These are phyloP conservation scores for Heliconius ismenius DNA, from an alignment of 2,888 invertebrate genomes.

Conservation along the genomic window DNA sequence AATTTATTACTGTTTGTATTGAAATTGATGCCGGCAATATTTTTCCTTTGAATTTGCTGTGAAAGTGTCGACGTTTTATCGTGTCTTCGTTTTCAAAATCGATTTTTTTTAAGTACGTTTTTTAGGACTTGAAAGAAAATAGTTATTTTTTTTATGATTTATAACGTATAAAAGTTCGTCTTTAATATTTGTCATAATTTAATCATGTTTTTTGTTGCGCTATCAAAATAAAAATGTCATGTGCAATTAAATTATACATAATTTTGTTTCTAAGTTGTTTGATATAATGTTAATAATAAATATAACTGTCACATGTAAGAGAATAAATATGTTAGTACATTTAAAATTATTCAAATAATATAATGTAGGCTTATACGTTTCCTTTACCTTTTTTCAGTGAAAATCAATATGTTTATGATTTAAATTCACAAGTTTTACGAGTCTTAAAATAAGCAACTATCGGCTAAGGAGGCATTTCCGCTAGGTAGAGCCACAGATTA, in stretches of 20 bases:
- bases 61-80: slow-evolving; percentile 74
- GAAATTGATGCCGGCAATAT: slow-evolving; percentile 80
- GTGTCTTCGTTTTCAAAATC: slow-evolving; percentile 62
- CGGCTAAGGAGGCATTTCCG: too few species aligned
- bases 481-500: too few species aligned
- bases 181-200: slow-evolving; percentile 14
- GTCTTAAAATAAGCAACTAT: too few species aligned
- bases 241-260: neutral
- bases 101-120: slow-evolving; percentile 58
- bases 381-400: slow-evolving; percentile 6
- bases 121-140: slow-evolving; percentile 16
- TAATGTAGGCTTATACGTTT: neutral
- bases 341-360: neutral
- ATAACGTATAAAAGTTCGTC: slow-evolving; percentile 7
- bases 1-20: slow-evolving; percentile 81
- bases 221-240: slow-evolving; percentile 14
- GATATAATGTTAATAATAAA: slow-evolving; percentile 5
- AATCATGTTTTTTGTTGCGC: slow-evolving; percentile 12
- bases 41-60: slow-evolving; percentile 77
- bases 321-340: neutral
- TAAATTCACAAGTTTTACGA: too few species aligned
- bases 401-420: too few species aligned
- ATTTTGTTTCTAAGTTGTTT: slow-evolving; percentile 1
- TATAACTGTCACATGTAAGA: neutral
- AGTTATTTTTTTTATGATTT: neutral